Conservation (phyloP, 2,113 vertebrate species). For the Dermatemys mawii region DNA sequence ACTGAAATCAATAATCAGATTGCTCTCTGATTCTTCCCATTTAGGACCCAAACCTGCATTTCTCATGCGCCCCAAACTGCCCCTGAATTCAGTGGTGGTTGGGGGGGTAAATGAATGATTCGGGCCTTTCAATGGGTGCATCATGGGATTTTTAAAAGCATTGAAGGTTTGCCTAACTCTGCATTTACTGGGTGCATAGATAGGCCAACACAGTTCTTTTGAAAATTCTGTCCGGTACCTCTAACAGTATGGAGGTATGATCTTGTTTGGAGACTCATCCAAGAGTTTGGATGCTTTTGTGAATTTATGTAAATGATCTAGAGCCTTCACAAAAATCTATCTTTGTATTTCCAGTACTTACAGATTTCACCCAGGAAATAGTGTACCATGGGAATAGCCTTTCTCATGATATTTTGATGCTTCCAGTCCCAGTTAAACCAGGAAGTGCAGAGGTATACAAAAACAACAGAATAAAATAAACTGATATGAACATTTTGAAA, state of each 20-base stretch:
- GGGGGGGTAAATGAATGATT: neutral
- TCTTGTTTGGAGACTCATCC: neutral
- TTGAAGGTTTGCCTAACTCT: neutral
- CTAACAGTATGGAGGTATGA: neutral
- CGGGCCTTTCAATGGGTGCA: neutral
- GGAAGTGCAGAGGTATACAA: neutral
- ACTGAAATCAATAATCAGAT: neutral
- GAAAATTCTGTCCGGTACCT: neutral
- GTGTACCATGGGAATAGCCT: neutral
- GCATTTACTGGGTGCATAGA: neutral
- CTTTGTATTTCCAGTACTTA: neutral
- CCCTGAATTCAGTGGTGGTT: neutral
- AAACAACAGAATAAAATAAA: neutral
- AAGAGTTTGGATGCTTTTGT: neutral
- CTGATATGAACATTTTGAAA: neutral
- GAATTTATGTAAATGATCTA: neutral
- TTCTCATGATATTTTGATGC: fast-evolving
- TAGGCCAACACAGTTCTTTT: neutral
- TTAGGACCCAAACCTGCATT: neutral
- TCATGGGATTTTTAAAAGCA: neutral
- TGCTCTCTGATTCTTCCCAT: neutral
- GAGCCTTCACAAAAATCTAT: neutral
- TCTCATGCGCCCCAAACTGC: neutral
- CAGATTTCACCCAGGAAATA: neutral
- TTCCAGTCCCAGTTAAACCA: neutral